Evolutionary conservation across 2,797 vertebrate genomes (phyloP).

Genomic region (Coracias cyanogaster): DNA sequence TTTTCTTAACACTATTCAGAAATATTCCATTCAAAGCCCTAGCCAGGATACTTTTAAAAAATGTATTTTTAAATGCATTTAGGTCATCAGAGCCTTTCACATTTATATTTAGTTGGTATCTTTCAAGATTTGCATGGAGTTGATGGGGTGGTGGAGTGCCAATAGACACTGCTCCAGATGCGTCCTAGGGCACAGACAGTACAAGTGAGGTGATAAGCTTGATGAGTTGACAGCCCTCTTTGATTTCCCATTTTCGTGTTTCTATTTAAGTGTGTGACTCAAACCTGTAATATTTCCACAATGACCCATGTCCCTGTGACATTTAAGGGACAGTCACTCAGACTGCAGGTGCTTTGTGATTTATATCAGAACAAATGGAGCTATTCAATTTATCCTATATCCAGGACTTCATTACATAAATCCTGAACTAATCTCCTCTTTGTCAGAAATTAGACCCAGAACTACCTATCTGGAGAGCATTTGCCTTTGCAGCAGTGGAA

Average conservation of each 20-base stretch:
- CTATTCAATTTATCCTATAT: constrained; percentile 29
- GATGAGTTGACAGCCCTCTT: neutral
- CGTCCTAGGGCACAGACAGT: neutral
- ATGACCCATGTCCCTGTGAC: constrained; percentile 9
- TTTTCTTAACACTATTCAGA: neutral
- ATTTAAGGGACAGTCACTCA: constrained; percentile 47
- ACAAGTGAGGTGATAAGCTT: neutral
- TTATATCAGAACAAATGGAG: constrained; percentile 44
- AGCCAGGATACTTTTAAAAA: neutral
- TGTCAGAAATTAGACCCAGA: constrained; percentile 33
- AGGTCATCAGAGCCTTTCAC: neutral
- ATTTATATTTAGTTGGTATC: neutral
- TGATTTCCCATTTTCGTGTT: neutral
- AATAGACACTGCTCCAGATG: neutral
- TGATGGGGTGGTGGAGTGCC: neutral
- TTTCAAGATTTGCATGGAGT: neutral
- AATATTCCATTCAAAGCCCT: neutral
- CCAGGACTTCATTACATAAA: constrained; percentile 37
- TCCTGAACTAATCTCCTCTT: constrained; percentile 29
- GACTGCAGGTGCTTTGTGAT: constrained; percentile 44
- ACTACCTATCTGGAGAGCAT: neutral
- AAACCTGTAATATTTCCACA: constrained; percentile 20
- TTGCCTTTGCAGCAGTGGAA: neutral
- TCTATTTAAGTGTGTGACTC: constrained; percentile 21
- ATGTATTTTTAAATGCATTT: neutral